Percentiles rank a stretch among this genome's conserved stretches.
These are phyloP conservation scores for Chondrosia reniformis DNA, from an alignment of 37 sponge, comb jelly and placozoan genomes.

Conservation along the genomic window DNA sequence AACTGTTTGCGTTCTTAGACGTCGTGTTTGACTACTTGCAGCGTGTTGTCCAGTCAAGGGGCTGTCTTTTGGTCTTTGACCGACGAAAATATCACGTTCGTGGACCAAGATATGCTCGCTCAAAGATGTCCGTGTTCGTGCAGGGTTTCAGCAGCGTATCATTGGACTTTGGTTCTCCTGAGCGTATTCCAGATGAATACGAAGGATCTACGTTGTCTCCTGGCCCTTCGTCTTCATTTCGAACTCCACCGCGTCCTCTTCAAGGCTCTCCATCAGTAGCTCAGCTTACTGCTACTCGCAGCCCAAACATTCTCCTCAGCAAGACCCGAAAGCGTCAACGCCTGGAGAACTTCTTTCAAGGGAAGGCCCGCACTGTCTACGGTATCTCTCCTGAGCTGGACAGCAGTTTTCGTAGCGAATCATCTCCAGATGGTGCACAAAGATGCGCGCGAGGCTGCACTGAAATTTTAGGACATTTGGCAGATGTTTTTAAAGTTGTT, in stretches of 20 bases:
- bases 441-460: not conserved
- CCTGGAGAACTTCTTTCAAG: slow-evolving; percentile 1
- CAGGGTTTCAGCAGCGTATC: not conserved
- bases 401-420: not conserved
- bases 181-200: not conserved
- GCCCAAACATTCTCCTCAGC: not conserved
- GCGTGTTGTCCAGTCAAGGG: not conserved
- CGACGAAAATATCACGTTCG: not conserved
- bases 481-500: not conserved
- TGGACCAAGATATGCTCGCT: not conserved
- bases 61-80: not conserved
- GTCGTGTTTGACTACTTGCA: not conserved
- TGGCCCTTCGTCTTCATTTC: not conserved
- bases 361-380: not conserved
- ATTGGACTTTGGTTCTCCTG: not conserved
- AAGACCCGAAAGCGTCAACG: not conserved
- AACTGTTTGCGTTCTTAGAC: not conserved
- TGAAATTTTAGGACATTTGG: not conserved
- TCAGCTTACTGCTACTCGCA: not conserved
- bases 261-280: not conserved
- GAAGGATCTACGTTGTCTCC: slow-evolving; percentile 4
- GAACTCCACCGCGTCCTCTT: not conserved
- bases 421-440: not conserved
- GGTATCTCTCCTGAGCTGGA: not conserved
- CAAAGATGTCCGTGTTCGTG: not conserved